Conservation (phyloP, 2,888 invertebrate species). For the Ypsolopha scabrella region DNA sequence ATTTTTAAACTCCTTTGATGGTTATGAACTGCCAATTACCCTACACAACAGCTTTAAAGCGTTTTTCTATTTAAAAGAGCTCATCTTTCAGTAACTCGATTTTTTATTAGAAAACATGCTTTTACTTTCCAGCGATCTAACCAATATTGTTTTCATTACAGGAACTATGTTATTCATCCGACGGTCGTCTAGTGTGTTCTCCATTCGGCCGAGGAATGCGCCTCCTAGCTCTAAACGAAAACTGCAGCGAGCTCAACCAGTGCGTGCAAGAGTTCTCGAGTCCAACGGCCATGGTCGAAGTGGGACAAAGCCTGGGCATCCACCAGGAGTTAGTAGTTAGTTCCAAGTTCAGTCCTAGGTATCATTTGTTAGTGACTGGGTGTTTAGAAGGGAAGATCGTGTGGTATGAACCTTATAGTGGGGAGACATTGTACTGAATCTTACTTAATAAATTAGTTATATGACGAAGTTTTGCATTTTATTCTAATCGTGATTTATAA, state of each 20-base stretch:
- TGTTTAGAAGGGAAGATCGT: slow-evolving; percentile 90
- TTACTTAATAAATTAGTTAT: background rate
- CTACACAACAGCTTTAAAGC: no score
- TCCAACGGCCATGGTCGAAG: slow-evolving; percentile 29
- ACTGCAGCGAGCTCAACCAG: slow-evolving; percentile 83
- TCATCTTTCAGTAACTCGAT: no score
- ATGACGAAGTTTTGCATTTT: background rate
- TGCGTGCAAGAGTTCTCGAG: slow-evolving; percentile 39
- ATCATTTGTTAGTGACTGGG: slow-evolving; percentile 89
- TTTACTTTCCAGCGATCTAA: background rate
- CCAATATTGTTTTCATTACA: slow-evolving; percentile 15
- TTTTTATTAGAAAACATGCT: no score
- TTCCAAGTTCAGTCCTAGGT: slow-evolving; percentile 89
- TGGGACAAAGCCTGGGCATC: slow-evolving; percentile 76
- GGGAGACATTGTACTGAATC: slow-evolving; percentile 31
- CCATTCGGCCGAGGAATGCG: slow-evolving; percentile 90
- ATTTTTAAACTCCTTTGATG: no score
- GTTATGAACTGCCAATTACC: no score
- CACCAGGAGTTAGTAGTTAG: slow-evolving; percentile 89
- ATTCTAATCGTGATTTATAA: background rate
- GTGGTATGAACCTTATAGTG: slow-evolving; percentile 85
- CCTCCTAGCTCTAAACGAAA: slow-evolving; percentile 82
- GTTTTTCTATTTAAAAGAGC: no score
- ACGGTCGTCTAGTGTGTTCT: slow-evolving; percentile 91
- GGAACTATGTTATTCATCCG: slow-evolving; percentile 90